Evolutionary conservation across 2,113 vertebrate genomes (phyloP).

Genomic region (Dermatemys mawii): DNA sequence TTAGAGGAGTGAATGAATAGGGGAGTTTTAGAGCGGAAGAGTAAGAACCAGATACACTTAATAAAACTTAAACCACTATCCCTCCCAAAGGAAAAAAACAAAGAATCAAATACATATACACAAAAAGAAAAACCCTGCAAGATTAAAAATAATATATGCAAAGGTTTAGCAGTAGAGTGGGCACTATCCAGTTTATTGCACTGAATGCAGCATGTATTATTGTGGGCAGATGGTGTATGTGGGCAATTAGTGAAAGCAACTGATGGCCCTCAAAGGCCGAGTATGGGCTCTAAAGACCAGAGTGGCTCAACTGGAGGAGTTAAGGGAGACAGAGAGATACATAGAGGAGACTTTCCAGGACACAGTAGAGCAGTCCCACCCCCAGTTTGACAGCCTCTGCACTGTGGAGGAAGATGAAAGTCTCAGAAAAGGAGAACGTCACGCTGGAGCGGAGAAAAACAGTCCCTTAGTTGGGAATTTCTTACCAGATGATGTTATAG

Average conservation of each 20-base stretch:
- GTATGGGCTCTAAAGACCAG: not conserved
- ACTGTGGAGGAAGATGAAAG: not conserved
- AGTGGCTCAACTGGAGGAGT: not conserved
- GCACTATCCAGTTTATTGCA: not conserved
- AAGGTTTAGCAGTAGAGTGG: not conserved
- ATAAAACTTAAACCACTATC: not conserved
- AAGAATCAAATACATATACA: not conserved
- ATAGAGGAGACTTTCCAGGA: not conserved
- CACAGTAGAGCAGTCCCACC: not conserved
- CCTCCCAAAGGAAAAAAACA: not conserved
- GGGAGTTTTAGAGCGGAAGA: not conserved
- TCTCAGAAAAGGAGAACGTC: not conserved
- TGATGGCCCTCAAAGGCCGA: not conserved
- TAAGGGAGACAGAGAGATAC: not conserved
- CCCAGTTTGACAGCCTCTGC: not conserved
- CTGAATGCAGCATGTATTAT: not conserved
- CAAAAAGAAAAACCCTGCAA: not conserved
- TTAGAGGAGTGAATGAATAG: not conserved
- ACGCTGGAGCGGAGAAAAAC: not conserved
- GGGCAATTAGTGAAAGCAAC: not conserved
- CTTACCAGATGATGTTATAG: not conserved
- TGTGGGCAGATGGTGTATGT: not conserved
- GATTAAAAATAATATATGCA: not conserved
- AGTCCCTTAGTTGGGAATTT: not conserved
- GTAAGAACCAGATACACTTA: not conserved